Conservation (phyloP, 2,113 vertebrate species). For the Pandion haliaetus region DNA sequence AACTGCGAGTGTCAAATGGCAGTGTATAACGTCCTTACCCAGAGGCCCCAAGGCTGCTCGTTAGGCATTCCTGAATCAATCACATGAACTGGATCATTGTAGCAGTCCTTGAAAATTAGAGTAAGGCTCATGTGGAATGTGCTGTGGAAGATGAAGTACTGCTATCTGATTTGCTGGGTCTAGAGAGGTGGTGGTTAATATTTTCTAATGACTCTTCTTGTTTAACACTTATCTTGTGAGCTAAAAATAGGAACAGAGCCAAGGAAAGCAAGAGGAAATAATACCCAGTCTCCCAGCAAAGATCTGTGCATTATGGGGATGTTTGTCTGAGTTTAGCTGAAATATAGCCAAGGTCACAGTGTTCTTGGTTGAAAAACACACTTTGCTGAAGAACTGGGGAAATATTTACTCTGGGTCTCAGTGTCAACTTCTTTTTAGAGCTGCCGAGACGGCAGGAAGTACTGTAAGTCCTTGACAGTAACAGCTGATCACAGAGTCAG, state of each 20-base stretch:
- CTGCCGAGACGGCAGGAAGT: background rate
- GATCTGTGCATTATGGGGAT: background rate
- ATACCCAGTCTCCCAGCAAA: background rate
- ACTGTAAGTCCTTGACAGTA: background rate
- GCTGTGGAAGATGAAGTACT: background rate
- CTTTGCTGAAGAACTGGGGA: background rate
- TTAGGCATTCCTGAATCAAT: background rate
- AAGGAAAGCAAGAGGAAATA: background rate
- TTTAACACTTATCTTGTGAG: conserved; percentile 1
- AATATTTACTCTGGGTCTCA: background rate
- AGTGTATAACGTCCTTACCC: background rate
- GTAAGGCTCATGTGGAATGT: background rate
- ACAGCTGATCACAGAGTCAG: background rate
- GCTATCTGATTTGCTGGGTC: background rate
- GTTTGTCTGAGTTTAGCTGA: background rate
- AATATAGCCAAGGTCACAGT: background rate
- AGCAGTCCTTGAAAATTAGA: conserved; percentile 12
- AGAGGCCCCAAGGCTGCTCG: background rate
- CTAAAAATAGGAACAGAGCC: conserved; percentile 17
- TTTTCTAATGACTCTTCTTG: conserved; percentile 11
- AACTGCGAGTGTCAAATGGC: background rate
- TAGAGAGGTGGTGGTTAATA: background rate
- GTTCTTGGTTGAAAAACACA: background rate
- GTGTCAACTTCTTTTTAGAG: background rate
- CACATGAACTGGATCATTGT: background rate